A percentile compares a stretch with the other conserved stretches of the same genome.
phyloP scores from a whole-genome alignment of 2,888 invertebrate species.

The Celastrina argiolus region DNA sequence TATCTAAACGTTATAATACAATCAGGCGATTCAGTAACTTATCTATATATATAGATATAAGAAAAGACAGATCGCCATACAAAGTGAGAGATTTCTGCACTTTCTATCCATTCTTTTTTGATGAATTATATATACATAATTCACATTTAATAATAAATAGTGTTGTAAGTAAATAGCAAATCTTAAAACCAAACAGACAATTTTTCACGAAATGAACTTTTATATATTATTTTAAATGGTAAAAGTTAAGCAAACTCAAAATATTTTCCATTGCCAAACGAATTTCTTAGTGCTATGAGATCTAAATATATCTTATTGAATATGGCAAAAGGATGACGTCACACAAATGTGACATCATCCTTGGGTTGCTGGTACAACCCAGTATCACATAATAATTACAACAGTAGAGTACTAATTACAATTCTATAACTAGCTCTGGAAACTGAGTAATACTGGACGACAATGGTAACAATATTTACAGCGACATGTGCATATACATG shows the following conservation, averaged over 20 bases:
- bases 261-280: constrained; percentile 39
- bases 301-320: constrained; percentile 56
- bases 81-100: too few relatives aligned
- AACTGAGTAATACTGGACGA: constrained; percentile 39
- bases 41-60: too few relatives aligned
- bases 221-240: too few relatives aligned
- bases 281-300: constrained; percentile 67
- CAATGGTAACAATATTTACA: constrained; percentile 47
- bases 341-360: background rate
- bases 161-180: background rate
- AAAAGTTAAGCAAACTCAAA: too few relatives aligned
- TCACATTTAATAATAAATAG: too few relatives aligned
- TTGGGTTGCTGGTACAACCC: constrained; percentile 23
- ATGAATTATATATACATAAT: too few relatives aligned
- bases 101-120: background rate
- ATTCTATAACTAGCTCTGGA: constrained; percentile 26
- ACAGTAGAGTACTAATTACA: constrained; percentile 28
- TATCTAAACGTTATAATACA: too few relatives aligned
- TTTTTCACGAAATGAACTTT: background rate
- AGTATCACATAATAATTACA: constrained; percentile 31
- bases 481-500: constrained; percentile 47
- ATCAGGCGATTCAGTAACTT: too few relatives aligned
- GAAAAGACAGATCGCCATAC: too few relatives aligned
- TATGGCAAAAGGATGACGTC: constrained; percentile 53
- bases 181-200: constrained; percentile 6